Conservation (phyloP, 1,140 invertebrate genomes). For the Cecropterus lyciades region DNA sequence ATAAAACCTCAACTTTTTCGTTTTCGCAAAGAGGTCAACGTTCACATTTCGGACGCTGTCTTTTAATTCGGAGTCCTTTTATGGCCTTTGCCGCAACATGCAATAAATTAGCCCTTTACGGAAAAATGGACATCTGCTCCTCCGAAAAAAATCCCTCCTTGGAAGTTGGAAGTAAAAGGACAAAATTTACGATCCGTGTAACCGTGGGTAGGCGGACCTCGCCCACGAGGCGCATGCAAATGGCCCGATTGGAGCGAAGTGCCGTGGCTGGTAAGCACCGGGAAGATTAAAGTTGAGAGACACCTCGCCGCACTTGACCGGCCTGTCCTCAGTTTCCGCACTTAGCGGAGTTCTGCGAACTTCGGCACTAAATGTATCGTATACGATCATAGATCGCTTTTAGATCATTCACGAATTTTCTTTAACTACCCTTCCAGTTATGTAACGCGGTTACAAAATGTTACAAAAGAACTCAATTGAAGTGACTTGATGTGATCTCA, state of each 20-base stretch:
- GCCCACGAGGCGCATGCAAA: slow-evolving; percentile 78
- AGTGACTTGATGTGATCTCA: too few relatives aligned
- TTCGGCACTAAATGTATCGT: slow-evolving; percentile 11
- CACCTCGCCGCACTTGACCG: slow-evolving; percentile 45
- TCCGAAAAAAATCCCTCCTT: slow-evolving; percentile 72
- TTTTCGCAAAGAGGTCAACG: slow-evolving; percentile 51
- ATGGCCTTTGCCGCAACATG: slow-evolving; percentile 62
- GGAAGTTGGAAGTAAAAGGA: slow-evolving; percentile 76
- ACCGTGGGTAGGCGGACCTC: slow-evolving; percentile 73
- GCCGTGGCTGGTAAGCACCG: slow-evolving; percentile 51
- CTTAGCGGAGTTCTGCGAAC: slow-evolving; percentile 7
- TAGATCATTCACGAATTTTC: background rate
- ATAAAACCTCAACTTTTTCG: slow-evolving; percentile 39
- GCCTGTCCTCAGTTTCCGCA: slow-evolving; percentile 10
- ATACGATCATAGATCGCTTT: background rate
- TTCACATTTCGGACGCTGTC: slow-evolving; percentile 51
- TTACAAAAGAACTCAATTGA: too few relatives aligned
- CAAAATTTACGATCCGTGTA: slow-evolving; percentile 79
- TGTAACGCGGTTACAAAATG: too few relatives aligned
- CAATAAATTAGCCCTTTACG: slow-evolving; percentile 75
- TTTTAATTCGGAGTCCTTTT: slow-evolving; percentile 68
- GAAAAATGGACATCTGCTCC: slow-evolving; percentile 77
- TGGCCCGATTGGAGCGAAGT: slow-evolving; percentile 69
- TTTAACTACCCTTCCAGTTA: too few relatives aligned
- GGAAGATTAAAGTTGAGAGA: slow-evolving; percentile 68